Conservation (phyloP, 2,888 invertebrate species). For the Cecidostiba fungosa region DNA sequence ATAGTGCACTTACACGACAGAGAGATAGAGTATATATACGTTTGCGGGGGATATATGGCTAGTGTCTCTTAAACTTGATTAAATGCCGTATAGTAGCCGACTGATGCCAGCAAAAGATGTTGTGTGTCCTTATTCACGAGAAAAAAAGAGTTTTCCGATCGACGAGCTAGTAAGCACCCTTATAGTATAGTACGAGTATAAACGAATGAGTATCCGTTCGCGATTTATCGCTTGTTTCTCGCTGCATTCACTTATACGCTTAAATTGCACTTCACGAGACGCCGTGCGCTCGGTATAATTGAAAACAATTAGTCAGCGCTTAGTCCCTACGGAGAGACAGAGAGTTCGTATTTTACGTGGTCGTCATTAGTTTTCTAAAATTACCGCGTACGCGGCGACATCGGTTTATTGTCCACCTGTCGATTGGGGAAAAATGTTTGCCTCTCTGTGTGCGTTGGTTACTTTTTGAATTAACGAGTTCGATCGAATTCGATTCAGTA, state of each 20-base stretch:
- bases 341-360: neutral
- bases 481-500: too few species aligned
- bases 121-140: too few species aligned
- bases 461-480: too few species aligned
- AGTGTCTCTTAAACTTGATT: neutral
- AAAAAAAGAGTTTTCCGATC: too few species aligned
- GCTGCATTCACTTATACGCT: neutral
- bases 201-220: neutral
- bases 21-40: neutral
- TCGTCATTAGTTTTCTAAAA: neutral
- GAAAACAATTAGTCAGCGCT: slow-evolving; percentile 12
- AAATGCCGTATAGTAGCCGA: neutral
- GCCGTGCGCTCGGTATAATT: neutral
- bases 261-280: neutral
- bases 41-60: neutral
- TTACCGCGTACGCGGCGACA: neutral
- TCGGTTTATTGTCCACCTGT: too few species aligned
- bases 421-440: too few species aligned
- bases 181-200: slow-evolving; percentile 29
- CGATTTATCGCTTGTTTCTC: slow-evolving; percentile 1
- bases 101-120: too few species aligned
- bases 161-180: too few species aligned
- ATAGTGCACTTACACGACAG: neutral
- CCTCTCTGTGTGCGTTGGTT: too few species aligned
- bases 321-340: neutral